Percentiles rank a stretch among this genome's conserved stretches.
Evolutionary conservation across 2,113 vertebrate species (phyloP).

Genomic region (Thunnus thynnus): DNA sequence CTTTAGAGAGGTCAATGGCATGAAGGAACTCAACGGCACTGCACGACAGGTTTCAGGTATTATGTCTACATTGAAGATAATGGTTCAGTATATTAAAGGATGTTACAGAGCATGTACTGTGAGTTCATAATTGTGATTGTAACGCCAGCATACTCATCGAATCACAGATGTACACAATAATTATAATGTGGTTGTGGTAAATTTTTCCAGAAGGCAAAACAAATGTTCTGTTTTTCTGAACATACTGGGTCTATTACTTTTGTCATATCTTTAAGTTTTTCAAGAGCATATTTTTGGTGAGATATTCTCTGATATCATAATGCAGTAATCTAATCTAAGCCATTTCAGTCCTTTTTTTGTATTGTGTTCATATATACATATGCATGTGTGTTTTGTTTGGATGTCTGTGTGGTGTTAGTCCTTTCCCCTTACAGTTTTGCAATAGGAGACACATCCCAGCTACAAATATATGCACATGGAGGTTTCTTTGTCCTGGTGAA

Average conservation of each 20-base stretch:
- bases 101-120: background rate
- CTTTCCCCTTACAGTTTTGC: slow-evolving; percentile 94
- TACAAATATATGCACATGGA: slow-evolving; percentile 92
- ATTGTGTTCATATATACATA: slow-evolving; percentile 24
- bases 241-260: background rate
- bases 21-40: slow-evolving; percentile 91
- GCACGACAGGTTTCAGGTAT: slow-evolving; percentile 91
- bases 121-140: background rate
- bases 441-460: slow-evolving; percentile 90
- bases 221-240: background rate
- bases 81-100: background rate
- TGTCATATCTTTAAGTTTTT: background rate
- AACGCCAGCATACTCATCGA: background rate
- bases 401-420: slow-evolving; percentile 83
- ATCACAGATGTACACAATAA: slow-evolving; percentile 79
- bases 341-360: background rate
- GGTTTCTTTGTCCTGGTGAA: slow-evolving; percentile 94
- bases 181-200: background rate
- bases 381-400: slow-evolving; percentile 10
- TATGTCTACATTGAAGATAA: background rate
- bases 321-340: background rate
- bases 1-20: slow-evolving; percentile 95
- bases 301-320: background rate
- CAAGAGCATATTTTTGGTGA: background rate
- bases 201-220: background rate